Evolutionary conservation across 1,140 invertebrate species (phyloP).

Genomic region (Camponotus vicinus): DNA sequence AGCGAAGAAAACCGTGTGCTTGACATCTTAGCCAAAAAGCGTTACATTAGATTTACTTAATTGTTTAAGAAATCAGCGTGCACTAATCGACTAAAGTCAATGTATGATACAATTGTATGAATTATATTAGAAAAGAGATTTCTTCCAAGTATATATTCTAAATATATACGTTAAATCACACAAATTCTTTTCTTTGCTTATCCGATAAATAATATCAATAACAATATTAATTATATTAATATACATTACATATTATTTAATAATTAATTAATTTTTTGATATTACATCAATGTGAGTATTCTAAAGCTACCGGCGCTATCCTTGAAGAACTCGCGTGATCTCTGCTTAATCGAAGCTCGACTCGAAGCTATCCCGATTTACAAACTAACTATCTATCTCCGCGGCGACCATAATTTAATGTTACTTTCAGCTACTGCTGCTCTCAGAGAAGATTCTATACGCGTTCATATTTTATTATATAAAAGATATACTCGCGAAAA

Average conservation of each 20-base stretch:
- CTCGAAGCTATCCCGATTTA: conserved; percentile 57
- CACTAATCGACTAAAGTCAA: not conserved
- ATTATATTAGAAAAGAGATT: not conserved
- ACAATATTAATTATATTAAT: conserved; percentile 16
- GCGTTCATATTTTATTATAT: conserved; percentile 54
- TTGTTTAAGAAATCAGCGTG: not conserved
- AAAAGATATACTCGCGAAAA: conserved; percentile 54
- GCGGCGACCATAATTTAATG: conserved; percentile 1
- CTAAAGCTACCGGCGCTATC: conserved; percentile 36
- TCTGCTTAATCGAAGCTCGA: conserved; percentile 31
- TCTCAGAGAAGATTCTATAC: conserved; percentile 40
- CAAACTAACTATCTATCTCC: conserved; percentile 12
- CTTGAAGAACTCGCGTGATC: conserved; percentile 41
- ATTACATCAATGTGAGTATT: not conserved
- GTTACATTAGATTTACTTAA: not conserved
- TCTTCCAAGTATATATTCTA: not conserved
- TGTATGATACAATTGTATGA: not conserved
- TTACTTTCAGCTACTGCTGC: conserved; percentile 3
- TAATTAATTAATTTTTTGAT: not conserved
- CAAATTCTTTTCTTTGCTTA: not conserved
- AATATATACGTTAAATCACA: not conserved
- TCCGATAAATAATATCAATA: conserved; percentile 13
- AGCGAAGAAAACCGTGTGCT: not conserved
- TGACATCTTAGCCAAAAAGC: not conserved
- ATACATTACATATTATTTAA: conserved; percentile 2